A percentile compares a stretch with the other conserved stretches of the same genome.
phyloP scores from a whole-genome alignment of 2,888 invertebrate genomes.

The Troilus luridus region DNA sequence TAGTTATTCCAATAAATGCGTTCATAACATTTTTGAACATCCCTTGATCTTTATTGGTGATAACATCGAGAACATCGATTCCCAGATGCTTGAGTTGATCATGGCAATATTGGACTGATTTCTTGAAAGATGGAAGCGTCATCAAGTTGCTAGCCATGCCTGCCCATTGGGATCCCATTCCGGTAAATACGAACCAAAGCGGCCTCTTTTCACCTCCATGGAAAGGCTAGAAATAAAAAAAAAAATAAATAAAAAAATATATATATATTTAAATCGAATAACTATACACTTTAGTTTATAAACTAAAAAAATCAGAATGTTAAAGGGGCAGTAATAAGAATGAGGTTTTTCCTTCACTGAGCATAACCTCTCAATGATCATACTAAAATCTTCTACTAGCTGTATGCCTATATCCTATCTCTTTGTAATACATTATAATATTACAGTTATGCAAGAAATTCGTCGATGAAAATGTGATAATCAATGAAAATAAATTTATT shows the following conservation, averaged over 20 bases:
- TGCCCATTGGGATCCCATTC: conserved; percentile 84
- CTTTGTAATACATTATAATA: too few relatives aligned
- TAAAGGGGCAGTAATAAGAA: too few relatives aligned
- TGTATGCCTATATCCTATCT: too few relatives aligned
- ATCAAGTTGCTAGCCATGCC: conserved; percentile 80
- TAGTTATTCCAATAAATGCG: conserved; percentile 83
- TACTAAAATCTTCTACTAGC: too few relatives aligned
- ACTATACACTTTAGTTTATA: too few relatives aligned
- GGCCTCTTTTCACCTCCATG: conserved; percentile 67
- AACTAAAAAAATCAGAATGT: too few relatives aligned
- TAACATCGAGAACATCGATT: conserved; percentile 75
- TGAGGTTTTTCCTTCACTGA: too few relatives aligned
- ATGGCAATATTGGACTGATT: conserved; percentile 75
- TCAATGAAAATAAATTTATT: too few relatives aligned
- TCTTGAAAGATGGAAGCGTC: conserved; percentile 77
- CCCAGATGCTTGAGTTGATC: conserved; percentile 74
- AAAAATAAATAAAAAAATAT: background rate
- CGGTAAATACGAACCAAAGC: conserved; percentile 80
- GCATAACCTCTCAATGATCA: too few relatives aligned
- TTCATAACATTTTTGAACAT: conserved; percentile 78
- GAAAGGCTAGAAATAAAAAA: conserved; percentile 16
- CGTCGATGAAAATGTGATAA: too few relatives aligned
- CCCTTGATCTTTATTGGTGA: conserved; percentile 75
- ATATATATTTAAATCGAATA: too few relatives aligned
- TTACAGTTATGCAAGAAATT: too few relatives aligned